These are phyloP conservation scores for Loxodonta africana DNA, from an alignment of 2,113 vertebrate species.

Conservation along the genomic window DNA sequence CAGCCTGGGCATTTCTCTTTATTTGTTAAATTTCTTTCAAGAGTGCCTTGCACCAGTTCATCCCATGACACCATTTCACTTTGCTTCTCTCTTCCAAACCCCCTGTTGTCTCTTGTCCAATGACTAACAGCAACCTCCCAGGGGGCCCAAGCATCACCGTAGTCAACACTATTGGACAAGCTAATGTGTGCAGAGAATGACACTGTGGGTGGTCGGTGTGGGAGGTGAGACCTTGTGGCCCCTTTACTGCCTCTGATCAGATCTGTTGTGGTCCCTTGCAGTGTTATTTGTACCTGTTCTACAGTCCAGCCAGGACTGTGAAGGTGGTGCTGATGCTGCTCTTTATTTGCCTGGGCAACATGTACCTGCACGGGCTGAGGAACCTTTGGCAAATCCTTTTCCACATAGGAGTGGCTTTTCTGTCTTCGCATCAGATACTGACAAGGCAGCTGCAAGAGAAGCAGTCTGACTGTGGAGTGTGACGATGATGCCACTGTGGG, in stretches of 20 bases:
- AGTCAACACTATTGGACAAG: background rate
- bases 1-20: background rate
- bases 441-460: slow-evolving; percentile 92
- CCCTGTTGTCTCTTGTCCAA: no score
- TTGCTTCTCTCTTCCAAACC: background rate
- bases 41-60: background rate
- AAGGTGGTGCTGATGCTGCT: slow-evolving; percentile 91
- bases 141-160: background rate
- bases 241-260: background rate
- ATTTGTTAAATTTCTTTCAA: background rate
- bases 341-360: slow-evolving; percentile 92
- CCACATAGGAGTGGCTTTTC: slow-evolving; percentile 93
- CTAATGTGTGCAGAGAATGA: background rate
- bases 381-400: slow-evolving; percentile 96
- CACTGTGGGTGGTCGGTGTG: background rate
- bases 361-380: slow-evolving; percentile 92
- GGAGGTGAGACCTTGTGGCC: background rate
- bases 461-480: slow-evolving; percentile 92
- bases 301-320: slow-evolving; percentile 90
- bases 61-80: background rate
- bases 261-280: slow-evolving; percentile 81
- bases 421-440: slow-evolving; percentile 93
- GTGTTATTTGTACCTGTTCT: slow-evolving; percentile 97
- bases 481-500: slow-evolving; percentile 71
- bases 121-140: background rate